Conservation (phyloP, 2,888 invertebrate genomes). For the Synanthedon vespiformis region DNA sequence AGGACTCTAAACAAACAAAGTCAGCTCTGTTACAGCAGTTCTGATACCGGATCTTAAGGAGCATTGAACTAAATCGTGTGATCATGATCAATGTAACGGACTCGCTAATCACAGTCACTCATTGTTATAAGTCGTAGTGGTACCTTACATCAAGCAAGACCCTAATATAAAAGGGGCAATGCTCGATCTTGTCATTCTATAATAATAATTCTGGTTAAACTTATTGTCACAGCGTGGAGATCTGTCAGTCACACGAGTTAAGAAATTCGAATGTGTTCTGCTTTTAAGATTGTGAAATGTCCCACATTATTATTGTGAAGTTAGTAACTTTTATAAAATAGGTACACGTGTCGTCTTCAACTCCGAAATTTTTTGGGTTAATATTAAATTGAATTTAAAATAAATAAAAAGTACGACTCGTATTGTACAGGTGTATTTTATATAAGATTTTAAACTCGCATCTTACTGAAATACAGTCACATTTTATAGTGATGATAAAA, state of each 20-base stretch:
- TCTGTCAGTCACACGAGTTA: too few relatives aligned
- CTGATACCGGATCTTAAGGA: constrained; percentile 35
- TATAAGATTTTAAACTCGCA: too few relatives aligned
- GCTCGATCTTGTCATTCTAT: neutral
- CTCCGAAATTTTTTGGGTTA: too few relatives aligned
- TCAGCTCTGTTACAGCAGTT: constrained; percentile 24
- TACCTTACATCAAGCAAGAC: constrained; percentile 8
- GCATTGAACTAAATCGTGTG: constrained; percentile 36
- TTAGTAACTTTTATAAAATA: too few relatives aligned
- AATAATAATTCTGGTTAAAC: neutral
- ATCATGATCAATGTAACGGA: constrained; percentile 33
- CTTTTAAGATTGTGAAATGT: too few relatives aligned
- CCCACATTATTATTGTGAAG: too few relatives aligned
- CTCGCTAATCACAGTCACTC: constrained; percentile 17
- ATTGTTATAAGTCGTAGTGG: constrained; percentile 12
- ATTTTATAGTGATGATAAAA: neutral
- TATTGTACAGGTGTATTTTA: too few relatives aligned
- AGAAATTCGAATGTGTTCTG: too few relatives aligned
- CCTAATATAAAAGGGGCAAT: constrained; percentile 18
- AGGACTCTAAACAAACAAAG: constrained; percentile 22
- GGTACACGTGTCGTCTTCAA: too few relatives aligned
- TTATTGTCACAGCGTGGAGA: neutral
- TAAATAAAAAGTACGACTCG: too few relatives aligned
- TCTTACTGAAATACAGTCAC: too few relatives aligned
- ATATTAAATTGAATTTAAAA: too few relatives aligned